Base-by-base conservation (phyloP, 1,140 invertebrate genomes). In the Carposina sasakii region DNA sequence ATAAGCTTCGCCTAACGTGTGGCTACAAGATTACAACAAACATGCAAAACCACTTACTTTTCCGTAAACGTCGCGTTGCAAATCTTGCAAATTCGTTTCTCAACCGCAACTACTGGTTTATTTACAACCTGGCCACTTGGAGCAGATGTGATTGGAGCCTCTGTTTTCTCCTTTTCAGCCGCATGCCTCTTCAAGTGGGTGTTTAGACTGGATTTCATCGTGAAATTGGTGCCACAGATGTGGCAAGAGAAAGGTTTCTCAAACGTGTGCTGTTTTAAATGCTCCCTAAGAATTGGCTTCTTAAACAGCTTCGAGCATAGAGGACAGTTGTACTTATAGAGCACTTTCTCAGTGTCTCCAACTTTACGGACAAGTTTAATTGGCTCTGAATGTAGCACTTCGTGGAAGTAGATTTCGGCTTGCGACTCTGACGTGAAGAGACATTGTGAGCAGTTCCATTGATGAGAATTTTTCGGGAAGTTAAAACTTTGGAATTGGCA, bases 201-300 rank as follows among this genome's bases (percentile, higher is more conserved):
- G 20, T 85, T 70, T 21, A 91, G 75, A 56, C 88, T 89, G 20
- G 87, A 88, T 53, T 88, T 87, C 13, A 90, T 84, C 0, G 88
- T 89, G 67, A 96, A 97, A 26, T 88, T 87, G 0, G 84, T 67
- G 0, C 63, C 63, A 64, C 92, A 94, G 0, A 81, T 75, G 0
- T 63, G 48, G 52, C 92, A 94, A 15, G 87, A 66, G 54, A 88
- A 94, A 0, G 93, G 93, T 54, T 92, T 91, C 66, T 97, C 95
- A 15, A 91, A 89, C 0, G 92, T 94, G 63, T 93, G 93, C 21
- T 87, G 86, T 17, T 90, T 85, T 30, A 94, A 79, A 67, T 95
- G 93, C 21, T 88, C 87, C 1, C 89, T 82, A 10, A 95, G 76
- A 0, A 91, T 90, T 1, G 87, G 72, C 63, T 93, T 94, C 10